Evolutionary conservation across 64 coral and sea anemone genomes (phyloP), one percentile per base, ranked within the genome.

Genomic region (Porites australiensis): DNA sequence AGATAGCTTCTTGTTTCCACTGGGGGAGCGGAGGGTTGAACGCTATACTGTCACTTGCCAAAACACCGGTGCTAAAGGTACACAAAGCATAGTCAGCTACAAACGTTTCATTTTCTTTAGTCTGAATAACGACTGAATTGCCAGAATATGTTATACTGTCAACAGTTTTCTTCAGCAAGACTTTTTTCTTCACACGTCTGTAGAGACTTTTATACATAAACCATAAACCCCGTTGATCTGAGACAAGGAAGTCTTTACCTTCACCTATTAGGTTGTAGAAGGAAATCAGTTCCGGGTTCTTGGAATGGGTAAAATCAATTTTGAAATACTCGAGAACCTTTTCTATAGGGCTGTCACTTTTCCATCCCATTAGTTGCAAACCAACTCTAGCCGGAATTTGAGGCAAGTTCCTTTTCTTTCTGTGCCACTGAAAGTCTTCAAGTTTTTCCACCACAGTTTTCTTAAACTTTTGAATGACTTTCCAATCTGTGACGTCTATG

Each of bases 1-100:
- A 93, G 13, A 87, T 87, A 19, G 91, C 91, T 58, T 93, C 91
- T 59, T 27, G 73, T 62, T 93, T 93, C 91, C 91, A 93, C 51
- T 79, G 19, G 18, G 91, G 91, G 23, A 93, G 59, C 15, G 59
- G 74, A 21, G 91, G 91, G 15, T 23, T 13, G 22, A 93, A 93
- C 3, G 15, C 58, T 2, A 93, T 23, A 12, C 51, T 45, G 50
- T 88, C 84, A 71, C 83, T 93, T 7, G 83, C 83, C 8, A 93
- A 82, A 18, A 87, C 82, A 6, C 89, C 77, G 9, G 89, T 54
- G 68, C 89, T 90, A 60, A 90, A 90, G 3, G 89, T 90, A 82
- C 89, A 90, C 15, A 90, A 12, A 6, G 16, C 88, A 3, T 82
- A 90, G 44, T 90, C 77, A 14, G 88, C 60, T 4, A 83, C 57